Evolutionary conservation across 2,797 vertebrate species (phyloP).

Genomic region (Rachycentron canadum): DNA sequence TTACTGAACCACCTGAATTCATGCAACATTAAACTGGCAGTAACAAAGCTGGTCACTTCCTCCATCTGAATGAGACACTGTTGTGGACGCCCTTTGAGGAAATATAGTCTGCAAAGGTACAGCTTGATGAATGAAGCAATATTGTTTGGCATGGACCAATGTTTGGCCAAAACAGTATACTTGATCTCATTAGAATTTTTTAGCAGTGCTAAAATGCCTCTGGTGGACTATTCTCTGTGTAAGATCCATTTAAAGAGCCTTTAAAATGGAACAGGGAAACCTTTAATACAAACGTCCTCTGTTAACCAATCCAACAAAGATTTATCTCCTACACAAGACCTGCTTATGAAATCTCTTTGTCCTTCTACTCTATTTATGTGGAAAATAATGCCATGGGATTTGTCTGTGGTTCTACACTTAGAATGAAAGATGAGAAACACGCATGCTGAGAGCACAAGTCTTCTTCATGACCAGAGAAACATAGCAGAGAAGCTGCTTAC

Average conservation of each 20-base stretch:
- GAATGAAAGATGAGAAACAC: neutral
- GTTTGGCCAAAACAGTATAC: constrained; percentile 52
- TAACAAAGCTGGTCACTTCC: constrained; percentile 63
- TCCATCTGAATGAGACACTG: constrained; percentile 41
- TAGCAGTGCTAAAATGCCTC: constrained; percentile 44
- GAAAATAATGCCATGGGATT: neutral
- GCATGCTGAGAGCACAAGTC: neutral
- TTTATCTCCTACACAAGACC: constrained; percentile 29
- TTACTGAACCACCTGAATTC: constrained; percentile 58
- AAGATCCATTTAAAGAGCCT: constrained; percentile 58
- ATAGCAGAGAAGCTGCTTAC: too few relatives aligned
- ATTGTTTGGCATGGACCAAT: constrained; percentile 39
- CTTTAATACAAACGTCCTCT: constrained; percentile 29
- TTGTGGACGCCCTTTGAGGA: constrained; percentile 38
- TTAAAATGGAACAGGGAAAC: constrained; percentile 40
- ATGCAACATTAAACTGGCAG: constrained; percentile 74
- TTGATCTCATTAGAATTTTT: constrained; percentile 66
- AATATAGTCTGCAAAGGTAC: constrained; percentile 47
- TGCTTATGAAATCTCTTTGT: constrained; percentile 17
- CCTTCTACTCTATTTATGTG: neutral
- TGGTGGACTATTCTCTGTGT: constrained; percentile 44
- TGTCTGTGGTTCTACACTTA: neutral
- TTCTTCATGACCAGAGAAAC: neutral
- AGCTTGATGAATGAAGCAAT: constrained; percentile 64
- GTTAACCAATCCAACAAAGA: constrained; percentile 39